Evolutionary conservation across 2,113 vertebrate species (phyloP).

Genomic region (Gymnogyps californianus): DNA sequence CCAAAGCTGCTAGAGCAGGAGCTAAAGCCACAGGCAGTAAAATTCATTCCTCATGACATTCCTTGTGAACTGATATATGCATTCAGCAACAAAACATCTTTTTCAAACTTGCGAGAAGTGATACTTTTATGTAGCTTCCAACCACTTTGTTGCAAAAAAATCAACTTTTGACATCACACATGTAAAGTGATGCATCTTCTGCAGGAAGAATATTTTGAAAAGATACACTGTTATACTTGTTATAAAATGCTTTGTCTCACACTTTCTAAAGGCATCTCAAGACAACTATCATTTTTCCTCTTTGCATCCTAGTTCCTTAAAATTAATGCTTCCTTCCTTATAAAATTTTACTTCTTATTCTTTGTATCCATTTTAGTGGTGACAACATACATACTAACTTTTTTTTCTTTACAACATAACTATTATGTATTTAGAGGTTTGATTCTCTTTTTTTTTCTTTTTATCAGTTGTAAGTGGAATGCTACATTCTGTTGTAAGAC

Average conservation of each 20-base stretch:
- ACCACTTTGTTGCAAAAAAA: background rate
- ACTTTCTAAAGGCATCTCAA: background rate
- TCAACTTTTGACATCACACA: background rate
- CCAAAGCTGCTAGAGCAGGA: background rate
- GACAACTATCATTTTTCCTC: background rate
- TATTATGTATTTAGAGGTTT: background rate
- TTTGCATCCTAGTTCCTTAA: background rate
- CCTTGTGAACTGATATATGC: background rate
- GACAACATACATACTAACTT: background rate
- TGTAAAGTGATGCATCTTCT: background rate
- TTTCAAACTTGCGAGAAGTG: background rate
- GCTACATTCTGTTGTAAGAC: background rate
- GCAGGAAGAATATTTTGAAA: background rate
- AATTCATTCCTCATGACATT: background rate
- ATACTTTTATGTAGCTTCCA: background rate
- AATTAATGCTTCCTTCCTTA: background rate
- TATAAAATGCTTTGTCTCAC: background rate
- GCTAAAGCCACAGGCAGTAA: slow-evolving; percentile 20
- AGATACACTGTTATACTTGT: background rate
- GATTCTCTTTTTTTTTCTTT: background rate
- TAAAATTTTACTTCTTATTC: background rate
- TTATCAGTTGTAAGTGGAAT: background rate
- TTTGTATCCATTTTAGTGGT: background rate
- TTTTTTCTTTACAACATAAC: background rate
- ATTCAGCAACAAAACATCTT: background rate